Percentiles rank a stretch among this genome's conserved stretches.
Conservation (phyloP, 2,797 vertebrate species). For the Acipenser oxyrinchus region DNA sequence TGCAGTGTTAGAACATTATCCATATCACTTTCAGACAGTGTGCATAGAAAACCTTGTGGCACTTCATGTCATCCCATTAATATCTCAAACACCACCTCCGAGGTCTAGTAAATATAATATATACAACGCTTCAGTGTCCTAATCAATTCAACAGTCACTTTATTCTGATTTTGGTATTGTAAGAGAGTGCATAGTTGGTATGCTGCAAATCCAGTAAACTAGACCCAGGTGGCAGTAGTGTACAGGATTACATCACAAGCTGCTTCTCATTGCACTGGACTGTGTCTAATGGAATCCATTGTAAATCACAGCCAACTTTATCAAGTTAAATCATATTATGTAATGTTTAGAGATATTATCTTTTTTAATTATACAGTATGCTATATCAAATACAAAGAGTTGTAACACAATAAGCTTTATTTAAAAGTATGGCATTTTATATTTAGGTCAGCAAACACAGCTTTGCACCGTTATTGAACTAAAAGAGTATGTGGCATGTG, state of each 20-base stretch:
- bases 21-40: too few species aligned
- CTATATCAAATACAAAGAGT: too few species aligned
- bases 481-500: neutral
- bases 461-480: neutral
- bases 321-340: neutral
- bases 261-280: neutral
- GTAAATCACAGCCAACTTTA: neutral
- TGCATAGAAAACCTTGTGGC: too few species aligned
- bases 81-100: too few species aligned
- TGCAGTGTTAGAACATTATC: too few species aligned
- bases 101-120: too few species aligned
- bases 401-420: too few species aligned
- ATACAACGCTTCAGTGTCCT: too few species aligned
- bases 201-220: conserved; percentile 12
- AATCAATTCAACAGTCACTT: too few species aligned
- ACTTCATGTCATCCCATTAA: too few species aligned
- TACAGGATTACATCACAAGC: conserved; percentile 12
- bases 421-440: neutral
- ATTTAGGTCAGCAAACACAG: neutral
- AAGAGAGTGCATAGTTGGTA: conserved; percentile 1
- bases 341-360: neutral
- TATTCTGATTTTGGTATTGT: neutral
- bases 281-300: neutral
- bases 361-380: neutral
- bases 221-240: conserved; percentile 24